These are phyloP conservation scores for Idaea aversata DNA, from an alignment of 2,888 invertebrate genomes.

Conservation along the genomic window DNA sequence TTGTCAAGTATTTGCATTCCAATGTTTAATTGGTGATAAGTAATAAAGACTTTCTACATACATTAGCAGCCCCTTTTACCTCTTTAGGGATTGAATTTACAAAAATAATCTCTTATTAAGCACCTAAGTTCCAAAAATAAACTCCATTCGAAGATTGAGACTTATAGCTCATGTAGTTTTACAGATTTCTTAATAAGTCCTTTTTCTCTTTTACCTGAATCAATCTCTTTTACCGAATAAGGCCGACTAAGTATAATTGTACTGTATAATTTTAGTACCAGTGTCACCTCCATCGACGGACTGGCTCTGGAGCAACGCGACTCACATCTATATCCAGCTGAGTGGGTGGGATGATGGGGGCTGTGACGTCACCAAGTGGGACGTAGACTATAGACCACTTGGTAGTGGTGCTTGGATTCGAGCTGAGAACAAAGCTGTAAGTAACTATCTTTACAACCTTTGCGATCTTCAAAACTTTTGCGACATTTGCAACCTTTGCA, in stretches of 20 bases:
- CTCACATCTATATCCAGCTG: conserved; percentile 89
- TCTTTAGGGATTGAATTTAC: too few relatives aligned
- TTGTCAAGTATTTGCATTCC: too few relatives aligned
- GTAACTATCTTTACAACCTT: conserved; percentile 20
- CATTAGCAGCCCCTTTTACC: too few relatives aligned
- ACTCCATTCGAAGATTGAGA: too few relatives aligned
- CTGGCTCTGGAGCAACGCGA: conserved; percentile 89
- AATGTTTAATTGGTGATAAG: too few relatives aligned
- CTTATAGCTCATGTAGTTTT: too few relatives aligned
- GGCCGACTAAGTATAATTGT: neutral
- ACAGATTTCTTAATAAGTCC: conserved; percentile 2
- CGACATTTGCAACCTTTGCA: neutral
- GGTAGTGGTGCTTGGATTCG: conserved; percentile 72
- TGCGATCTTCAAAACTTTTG: neutral
- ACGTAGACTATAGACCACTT: conserved; percentile 84
- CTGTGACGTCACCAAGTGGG: conserved; percentile 90
- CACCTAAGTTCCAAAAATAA: too few relatives aligned
- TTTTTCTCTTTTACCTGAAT: too few relatives aligned
- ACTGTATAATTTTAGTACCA: conserved; percentile 68
- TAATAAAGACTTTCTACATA: too few relatives aligned
- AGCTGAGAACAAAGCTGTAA: conserved; percentile 65
- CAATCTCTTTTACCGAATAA: too few relatives aligned
- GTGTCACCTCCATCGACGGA: conserved; percentile 86
- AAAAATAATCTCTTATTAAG: too few relatives aligned
- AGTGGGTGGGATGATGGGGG: conserved; percentile 93